Conservation (phyloP, 2,113 vertebrate species). For the Sander lucioperca region DNA sequence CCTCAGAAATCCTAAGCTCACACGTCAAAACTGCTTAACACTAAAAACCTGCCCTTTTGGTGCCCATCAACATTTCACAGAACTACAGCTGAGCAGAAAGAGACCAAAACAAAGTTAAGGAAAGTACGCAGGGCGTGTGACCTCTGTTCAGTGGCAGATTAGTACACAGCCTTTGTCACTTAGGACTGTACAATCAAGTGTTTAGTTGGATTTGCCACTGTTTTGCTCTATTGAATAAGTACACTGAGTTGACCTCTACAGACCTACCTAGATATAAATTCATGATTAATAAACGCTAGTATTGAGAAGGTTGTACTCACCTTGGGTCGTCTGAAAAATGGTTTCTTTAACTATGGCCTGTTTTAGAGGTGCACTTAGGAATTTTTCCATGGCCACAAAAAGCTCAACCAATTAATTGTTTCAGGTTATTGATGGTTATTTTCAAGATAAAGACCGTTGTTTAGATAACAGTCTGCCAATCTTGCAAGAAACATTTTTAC, state of each 20-base stretch:
- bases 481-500: background rate
- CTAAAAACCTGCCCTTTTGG: constrained; percentile 25
- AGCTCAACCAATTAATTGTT: background rate
- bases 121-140: constrained; percentile 64
- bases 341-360: background rate
- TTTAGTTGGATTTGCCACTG: background rate
- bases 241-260: background rate
- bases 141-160: constrained; percentile 36
- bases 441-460: background rate
- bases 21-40: constrained; percentile 6
- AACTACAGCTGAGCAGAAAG: constrained; percentile 45
- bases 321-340: background rate
- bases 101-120: constrained; percentile 61
- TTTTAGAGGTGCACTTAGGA: background rate
- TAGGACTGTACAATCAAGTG: background rate
- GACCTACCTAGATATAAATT: background rate
- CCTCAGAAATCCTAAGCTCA: background rate
- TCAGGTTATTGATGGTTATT: background rate
- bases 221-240: background rate
- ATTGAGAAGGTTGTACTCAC: too few species aligned
- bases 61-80: constrained; percentile 69
- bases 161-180: background rate
- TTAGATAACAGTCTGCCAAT: background rate
- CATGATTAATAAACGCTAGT: background rate
- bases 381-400: background rate